Evolutionary conservation across 1,140 invertebrate species (phyloP).

Genomic region (Panagrolaimus sp.): DNA sequence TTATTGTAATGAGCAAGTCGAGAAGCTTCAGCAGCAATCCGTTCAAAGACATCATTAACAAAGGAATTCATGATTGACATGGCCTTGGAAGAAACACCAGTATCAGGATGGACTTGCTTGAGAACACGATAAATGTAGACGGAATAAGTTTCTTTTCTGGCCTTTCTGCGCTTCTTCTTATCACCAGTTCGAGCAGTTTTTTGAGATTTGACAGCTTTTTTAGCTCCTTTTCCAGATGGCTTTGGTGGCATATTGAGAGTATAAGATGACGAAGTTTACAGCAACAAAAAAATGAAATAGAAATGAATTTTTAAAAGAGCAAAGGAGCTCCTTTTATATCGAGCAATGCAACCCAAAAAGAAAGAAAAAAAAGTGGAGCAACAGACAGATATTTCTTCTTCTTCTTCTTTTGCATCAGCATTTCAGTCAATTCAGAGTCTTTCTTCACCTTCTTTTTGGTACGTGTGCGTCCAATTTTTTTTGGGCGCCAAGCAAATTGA

Average conservation of each 20-base stretch:
- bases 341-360: not conserved
- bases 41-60: slow-evolving; percentile 57
- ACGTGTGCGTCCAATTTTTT: too few relatives aligned
- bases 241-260: slow-evolving; percentile 30
- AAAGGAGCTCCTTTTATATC: not conserved
- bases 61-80: slow-evolving; percentile 70
- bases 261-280: not conserved
- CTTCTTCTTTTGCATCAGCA: not conserved
- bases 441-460: not conserved
- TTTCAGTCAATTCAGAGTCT: not conserved
- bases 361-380: too few relatives aligned
- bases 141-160: slow-evolving; percentile 58
- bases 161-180: slow-evolving; percentile 60
- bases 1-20: slow-evolving; percentile 50
- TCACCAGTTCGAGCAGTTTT: slow-evolving; percentile 28
- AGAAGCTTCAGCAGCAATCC: slow-evolving; percentile 47
- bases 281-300: not conserved
- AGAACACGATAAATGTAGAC: slow-evolving; percentile 53
- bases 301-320: not conserved
- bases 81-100: slow-evolving; percentile 64
- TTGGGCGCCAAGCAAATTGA: too few relatives aligned
- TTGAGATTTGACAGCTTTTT: slow-evolving; percentile 48
- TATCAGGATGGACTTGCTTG: slow-evolving; percentile 51
- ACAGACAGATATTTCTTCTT: not conserved
- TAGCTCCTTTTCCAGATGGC: slow-evolving; percentile 43